phyloP scores from a whole-genome alignment of 2,888 invertebrate species.

The Macaria liturata region DNA sequence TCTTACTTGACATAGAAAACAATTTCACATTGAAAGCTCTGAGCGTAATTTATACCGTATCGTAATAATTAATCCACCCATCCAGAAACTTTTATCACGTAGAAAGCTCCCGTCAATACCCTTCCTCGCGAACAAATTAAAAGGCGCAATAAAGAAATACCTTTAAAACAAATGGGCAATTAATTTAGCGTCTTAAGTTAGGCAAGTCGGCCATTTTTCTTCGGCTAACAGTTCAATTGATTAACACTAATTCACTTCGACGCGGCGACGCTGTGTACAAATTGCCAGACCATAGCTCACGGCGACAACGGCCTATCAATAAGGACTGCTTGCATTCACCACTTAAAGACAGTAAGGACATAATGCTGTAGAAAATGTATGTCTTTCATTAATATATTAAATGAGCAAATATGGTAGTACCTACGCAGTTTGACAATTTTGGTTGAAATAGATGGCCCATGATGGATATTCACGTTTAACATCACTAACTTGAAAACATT shows the following conservation, averaged over 20 bases:
- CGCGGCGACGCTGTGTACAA: slow-evolving; percentile 41
- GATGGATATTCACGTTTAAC: too few species aligned
- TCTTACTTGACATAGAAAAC: too few species aligned
- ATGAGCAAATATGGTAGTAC: too few species aligned
- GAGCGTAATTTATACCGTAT: too few species aligned
- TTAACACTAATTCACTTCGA: slow-evolving; percentile 45
- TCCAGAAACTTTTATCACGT: background rate
- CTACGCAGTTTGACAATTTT: too few species aligned
- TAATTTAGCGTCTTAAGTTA: slow-evolving; percentile 19
- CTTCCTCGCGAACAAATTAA: slow-evolving; percentile 2
- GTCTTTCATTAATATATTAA: too few species aligned
- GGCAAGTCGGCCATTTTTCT: slow-evolving; percentile 35
- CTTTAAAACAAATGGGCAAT: slow-evolving; percentile 28
- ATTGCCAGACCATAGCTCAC: slow-evolving; percentile 67
- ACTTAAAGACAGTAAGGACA: too few species aligned
- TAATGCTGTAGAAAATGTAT: too few species aligned
- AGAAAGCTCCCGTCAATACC: background rate
- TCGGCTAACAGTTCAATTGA: slow-evolving; percentile 41
- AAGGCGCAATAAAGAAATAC: slow-evolving; percentile 23
- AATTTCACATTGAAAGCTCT: too few species aligned
- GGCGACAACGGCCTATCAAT: slow-evolving; percentile 77
- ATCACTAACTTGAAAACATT: too few species aligned
- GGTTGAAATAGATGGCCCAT: too few species aligned
- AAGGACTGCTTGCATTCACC: slow-evolving; percentile 35
- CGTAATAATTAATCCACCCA: background rate